Percentiles rank a stretch among this genome's conserved stretches.
Evolutionary conservation across 2,113 vertebrate species (phyloP).

Genomic region (Cavia porcellus): DNA sequence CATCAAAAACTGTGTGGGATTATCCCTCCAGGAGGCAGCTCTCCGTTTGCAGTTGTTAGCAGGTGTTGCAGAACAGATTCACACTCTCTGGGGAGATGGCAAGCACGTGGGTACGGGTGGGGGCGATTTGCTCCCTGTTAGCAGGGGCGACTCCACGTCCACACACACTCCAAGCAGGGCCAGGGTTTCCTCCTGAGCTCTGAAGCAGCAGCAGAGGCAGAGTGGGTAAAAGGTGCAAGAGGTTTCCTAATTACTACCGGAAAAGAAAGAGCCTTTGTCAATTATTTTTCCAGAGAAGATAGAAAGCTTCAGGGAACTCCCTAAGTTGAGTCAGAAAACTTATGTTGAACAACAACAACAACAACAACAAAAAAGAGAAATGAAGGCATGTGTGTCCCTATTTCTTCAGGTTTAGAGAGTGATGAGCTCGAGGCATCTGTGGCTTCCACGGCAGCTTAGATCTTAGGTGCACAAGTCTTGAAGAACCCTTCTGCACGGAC

Average conservation of each 20-base stretch:
- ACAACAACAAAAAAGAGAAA: conserved; percentile 2
- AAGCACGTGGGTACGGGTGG: not conserved
- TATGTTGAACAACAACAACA: conserved; percentile 30
- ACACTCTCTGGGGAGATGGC: conserved; percentile 50
- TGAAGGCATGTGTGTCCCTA: not conserved
- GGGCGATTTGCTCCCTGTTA: not conserved
- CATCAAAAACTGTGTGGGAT: conserved; percentile 24
- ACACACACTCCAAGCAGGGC: not conserved
- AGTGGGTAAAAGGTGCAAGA: not conserved
- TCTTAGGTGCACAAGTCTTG: not conserved
- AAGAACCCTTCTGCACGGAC: not conserved
- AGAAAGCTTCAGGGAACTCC: conserved; percentile 43
- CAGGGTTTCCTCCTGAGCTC: not conserved
- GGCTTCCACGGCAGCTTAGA: not conserved
- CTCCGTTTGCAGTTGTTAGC: conserved; percentile 9
- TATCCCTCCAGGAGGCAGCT: conserved; percentile 53
- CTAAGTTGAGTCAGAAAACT: conserved; percentile 40
- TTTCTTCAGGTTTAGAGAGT: conserved; percentile 27
- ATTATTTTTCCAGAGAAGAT: conserved; percentile 57
- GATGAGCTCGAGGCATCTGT: not conserved
- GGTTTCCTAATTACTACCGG: conserved; percentile 25
- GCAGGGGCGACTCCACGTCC: not conserved
- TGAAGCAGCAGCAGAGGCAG: not conserved
- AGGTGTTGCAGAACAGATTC: conserved; percentile 64
- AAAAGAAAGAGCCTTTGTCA: conserved; percentile 59